Evolutionary conservation across 2,888 invertebrate genomes (phyloP).

Genomic region (Ctenicera cuprea): DNA sequence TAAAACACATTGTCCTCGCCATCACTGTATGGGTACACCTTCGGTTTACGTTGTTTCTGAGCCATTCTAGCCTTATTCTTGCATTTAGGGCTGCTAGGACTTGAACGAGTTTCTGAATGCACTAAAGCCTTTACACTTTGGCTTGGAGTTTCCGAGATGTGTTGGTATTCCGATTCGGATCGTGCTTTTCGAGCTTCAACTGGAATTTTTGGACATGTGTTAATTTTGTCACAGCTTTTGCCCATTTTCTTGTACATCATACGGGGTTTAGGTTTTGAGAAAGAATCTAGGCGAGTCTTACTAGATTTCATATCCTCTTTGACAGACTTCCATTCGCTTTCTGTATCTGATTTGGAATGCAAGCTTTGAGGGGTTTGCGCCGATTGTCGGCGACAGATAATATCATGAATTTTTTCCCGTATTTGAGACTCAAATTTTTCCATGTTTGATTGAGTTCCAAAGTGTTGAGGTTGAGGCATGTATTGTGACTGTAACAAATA

Average conservation of each 20-base stretch:
- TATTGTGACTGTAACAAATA: slow-evolving; percentile 35
- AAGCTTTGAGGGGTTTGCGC: slow-evolving; percentile 49
- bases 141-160: slow-evolving; percentile 75
- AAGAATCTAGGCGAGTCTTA: slow-evolving; percentile 68
- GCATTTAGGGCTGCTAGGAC: slow-evolving; percentile 70
- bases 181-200: slow-evolving; percentile 64
- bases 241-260: slow-evolving; percentile 72
- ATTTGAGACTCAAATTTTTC: slow-evolving; percentile 72
- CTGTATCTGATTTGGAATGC: slow-evolving; percentile 57
- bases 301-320: slow-evolving; percentile 73
- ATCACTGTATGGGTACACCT: slow-evolving; percentile 76
- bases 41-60: slow-evolving; percentile 62
- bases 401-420: slow-evolving; percentile 72
- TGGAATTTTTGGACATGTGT: slow-evolving; percentile 64
- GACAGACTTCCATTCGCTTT: slow-evolving; percentile 65
- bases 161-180: slow-evolving; percentile 75
- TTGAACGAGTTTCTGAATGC: slow-evolving; percentile 71
- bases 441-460: slow-evolving; percentile 66
- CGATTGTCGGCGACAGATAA: slow-evolving; percentile 68
- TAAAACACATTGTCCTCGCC: slow-evolving; percentile 76
- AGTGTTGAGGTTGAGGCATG: slow-evolving; percentile 54
- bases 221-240: slow-evolving; percentile 72
- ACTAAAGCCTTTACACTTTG: slow-evolving; percentile 74
- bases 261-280: slow-evolving; percentile 67
- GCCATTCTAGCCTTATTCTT: slow-evolving; percentile 65